phyloP scores from a whole-genome alignment of 1,140 invertebrate species.

The Oedothorax gibbosus region DNA sequence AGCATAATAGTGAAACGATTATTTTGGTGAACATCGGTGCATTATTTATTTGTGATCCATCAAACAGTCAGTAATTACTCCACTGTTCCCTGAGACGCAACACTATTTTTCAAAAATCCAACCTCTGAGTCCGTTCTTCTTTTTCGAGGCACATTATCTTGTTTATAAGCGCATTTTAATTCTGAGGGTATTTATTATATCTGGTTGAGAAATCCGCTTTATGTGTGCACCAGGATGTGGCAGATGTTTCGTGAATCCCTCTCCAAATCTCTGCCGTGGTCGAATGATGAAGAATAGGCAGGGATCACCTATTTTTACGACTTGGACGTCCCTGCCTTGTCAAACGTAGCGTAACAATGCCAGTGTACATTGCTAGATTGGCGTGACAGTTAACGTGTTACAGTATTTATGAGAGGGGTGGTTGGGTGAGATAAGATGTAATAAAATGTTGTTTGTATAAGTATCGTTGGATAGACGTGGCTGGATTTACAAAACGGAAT shows the following conservation, averaged over 20 bases:
- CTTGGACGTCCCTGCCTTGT: neutral
- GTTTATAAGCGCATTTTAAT: conserved; percentile 32
- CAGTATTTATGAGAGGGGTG: too few species aligned
- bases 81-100: too few species aligned
- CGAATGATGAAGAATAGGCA: conserved; percentile 22
- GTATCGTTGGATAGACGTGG: too few species aligned
- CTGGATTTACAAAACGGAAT: too few species aligned
- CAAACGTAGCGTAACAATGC: conserved; percentile 1
- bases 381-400: conserved; percentile 9
- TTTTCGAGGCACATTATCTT: neutral
- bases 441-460: too few species aligned
- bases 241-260: conserved; percentile 15
- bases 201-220: conserved; percentile 10
- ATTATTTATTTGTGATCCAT: too few species aligned
- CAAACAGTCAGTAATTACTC: too few species aligned
- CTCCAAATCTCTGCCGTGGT: neutral
- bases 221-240: conserved; percentile 39
- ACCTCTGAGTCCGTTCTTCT: too few species aligned
- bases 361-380: conserved; percentile 12
- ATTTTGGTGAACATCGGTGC: too few species aligned
- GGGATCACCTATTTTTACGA: conserved; percentile 33
- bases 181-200: conserved; percentile 17
- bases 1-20: too few species aligned
- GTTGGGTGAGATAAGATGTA: too few species aligned
- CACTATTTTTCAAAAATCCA: too few species aligned